Evolutionary conservation across 2,797 vertebrate species (phyloP), one percentile per base, ranked within the genome.

Genomic region (Coendou prehensilis): DNA sequence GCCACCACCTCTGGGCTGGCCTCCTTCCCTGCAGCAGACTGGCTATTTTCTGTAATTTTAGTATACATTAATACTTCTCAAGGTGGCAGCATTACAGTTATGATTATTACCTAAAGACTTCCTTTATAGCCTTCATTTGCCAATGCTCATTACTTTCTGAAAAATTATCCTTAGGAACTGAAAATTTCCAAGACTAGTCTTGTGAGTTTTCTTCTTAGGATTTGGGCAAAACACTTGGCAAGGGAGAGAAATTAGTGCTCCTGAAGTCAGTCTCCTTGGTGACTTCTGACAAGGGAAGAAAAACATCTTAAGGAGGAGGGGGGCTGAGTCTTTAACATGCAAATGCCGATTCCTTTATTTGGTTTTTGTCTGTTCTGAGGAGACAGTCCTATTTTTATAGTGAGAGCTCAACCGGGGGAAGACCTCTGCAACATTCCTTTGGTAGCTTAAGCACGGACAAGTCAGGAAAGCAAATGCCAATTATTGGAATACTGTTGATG

Each of bases 61-160:
- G 76, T 41, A 6, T 9, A 45, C 17, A 26, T 56, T n/a, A 64
- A 84, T 28, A 64, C 84, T 41, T 73, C 78, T 79, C 89, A 8
- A 71, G 87, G 95, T 20, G 47, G 56, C 0, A 8, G 13, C 87
- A 13, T 76, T 47, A 52, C 2, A 14, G 80, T 80, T n/a, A 52
- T 1, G 37, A 87, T 59, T 45, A 93, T 89, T 30, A 90, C 89
- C 67, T 45, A 84, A 93, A 95, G 87, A 23, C 75, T 93, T 83
- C 92, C 81, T 76, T 69, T 45, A 50, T 7, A 26, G 41, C 57
- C 89, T 71, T 88, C 61, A 5, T 80, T 82, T 87, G 37, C 81
- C 8, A 79, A n/a, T 3, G 5, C 57, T 83, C 69, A 3, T 79
- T 41, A 71, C 67, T 83, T 91, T 5, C 85, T 13, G 22, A 89